Evolutionary conservation across 2,888 invertebrate genomes (phyloP).

Genomic region (Epiperipatus broadwayi): DNA sequence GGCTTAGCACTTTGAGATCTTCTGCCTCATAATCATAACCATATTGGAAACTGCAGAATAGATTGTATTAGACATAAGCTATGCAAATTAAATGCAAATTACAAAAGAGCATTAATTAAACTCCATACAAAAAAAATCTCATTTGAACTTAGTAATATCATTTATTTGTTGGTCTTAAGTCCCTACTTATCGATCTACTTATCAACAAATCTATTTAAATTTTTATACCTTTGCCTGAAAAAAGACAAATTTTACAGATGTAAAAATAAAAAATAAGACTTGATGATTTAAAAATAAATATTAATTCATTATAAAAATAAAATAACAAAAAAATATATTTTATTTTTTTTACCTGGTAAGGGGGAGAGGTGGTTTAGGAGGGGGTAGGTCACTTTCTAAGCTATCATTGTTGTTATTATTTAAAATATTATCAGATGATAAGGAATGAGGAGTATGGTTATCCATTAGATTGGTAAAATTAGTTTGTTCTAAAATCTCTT

Average conservation of each 20-base stretch:
- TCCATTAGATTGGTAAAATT: conserved; percentile 18
- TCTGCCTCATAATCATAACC: too few relatives aligned
- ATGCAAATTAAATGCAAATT: too few relatives aligned
- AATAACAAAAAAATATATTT: too few relatives aligned
- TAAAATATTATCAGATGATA: conserved; percentile 23
- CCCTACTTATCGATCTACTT: too few relatives aligned
- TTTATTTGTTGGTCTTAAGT: too few relatives aligned
- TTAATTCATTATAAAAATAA: too few relatives aligned
- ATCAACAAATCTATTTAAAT: conserved; percentile 1
- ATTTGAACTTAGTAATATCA: too few relatives aligned
- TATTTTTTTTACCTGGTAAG: conserved; percentile 40
- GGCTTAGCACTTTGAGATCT: too few relatives aligned
- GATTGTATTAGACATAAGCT: too few relatives aligned
- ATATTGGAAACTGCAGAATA: too few relatives aligned
- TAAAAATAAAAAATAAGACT: neutral
- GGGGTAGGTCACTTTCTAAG: conserved; percentile 34
- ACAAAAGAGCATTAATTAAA: too few relatives aligned
- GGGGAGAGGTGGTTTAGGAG: conserved; percentile 74
- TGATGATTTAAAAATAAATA: conserved; percentile 13
- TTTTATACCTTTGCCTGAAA: conserved; percentile 3
- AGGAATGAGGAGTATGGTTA: conserved; percentile 10
- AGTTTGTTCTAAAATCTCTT: conserved; percentile 27
- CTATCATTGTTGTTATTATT: conserved; percentile 17
- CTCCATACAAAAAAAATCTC: too few relatives aligned
- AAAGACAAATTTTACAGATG: neutral